Conservation (phyloP, 2,888 invertebrate species). For the Apoderus coryli region DNA sequence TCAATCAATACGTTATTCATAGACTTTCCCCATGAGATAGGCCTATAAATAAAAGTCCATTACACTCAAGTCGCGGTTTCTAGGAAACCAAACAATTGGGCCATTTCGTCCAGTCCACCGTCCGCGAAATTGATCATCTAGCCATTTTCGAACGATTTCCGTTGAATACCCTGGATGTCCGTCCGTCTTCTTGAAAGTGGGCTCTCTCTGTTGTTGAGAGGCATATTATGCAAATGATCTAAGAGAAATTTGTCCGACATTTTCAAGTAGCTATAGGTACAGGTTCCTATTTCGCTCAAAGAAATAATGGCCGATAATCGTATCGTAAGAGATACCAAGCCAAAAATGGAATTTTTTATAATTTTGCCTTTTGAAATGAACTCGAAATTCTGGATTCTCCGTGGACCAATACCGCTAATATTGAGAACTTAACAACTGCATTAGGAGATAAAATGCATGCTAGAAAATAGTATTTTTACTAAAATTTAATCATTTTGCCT, state of each 20-base stretch:
- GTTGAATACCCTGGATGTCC: conserved; percentile 3
- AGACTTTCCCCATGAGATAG: conserved; percentile 2
- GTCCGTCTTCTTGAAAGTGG: no score
- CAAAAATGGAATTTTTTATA: neutral
- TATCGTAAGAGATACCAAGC: conserved; percentile 1
- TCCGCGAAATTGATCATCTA: neutral
- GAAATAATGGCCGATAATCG: conserved; percentile 1
- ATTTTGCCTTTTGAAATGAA: neutral
- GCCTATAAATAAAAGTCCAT: conserved; percentile 2
- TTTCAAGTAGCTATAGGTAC: conserved; percentile 1
- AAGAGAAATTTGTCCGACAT: conserved; percentile 2
- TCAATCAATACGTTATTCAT: neutral
- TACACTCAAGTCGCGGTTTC: conserved; percentile 1
- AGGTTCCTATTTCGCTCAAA: conserved; percentile 1
- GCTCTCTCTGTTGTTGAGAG: conserved; percentile 3
- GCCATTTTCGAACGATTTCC: conserved; percentile 2
- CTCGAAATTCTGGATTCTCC: conserved; percentile 2
- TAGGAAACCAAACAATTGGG: neutral
- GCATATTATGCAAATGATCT: conserved; percentile 3
- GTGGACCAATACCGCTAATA: conserved; percentile 1
- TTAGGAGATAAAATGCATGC: conserved; percentile 1
- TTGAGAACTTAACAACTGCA: no score
- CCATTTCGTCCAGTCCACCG: conserved; percentile 2
- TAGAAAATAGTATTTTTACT: conserved; percentile 2
- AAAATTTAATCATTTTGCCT: conserved; percentile 3